Percentiles rank a stretch among this genome's conserved stretches.
These are phyloP conservation scores for Melinopterus prodromus DNA, from an alignment of 2,888 invertebrate genomes.

Conservation along the genomic window DNA sequence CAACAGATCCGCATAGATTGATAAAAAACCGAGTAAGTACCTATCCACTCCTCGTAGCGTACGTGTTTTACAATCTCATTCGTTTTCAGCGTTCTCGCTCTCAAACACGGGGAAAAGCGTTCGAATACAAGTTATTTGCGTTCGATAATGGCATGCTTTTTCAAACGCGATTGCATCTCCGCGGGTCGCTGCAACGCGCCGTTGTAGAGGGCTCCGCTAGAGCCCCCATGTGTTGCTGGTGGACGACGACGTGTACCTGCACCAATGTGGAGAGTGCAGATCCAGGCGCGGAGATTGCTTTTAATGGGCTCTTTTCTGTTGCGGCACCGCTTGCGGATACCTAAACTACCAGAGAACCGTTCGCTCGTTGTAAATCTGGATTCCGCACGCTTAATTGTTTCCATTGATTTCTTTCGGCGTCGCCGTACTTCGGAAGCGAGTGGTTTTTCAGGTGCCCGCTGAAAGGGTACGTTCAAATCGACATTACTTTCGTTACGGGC, in stretches of 20 bases:
- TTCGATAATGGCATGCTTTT: background rate
- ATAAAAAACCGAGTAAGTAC: too few relatives aligned
- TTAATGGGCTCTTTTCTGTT: background rate
- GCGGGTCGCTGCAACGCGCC: background rate
- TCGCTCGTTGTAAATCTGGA: background rate
- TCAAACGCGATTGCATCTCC: background rate
- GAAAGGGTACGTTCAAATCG: background rate
- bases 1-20: too few relatives aligned
- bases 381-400: background rate
- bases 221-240: background rate
- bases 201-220: background rate
- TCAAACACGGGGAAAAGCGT: background rate
- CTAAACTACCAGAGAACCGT: background rate
- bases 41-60: too few relatives aligned
- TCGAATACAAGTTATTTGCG: background rate
- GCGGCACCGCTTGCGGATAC: background rate
- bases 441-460: background rate
- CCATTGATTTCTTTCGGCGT: background rate
- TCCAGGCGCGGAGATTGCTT: background rate
- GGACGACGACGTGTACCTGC: background rate
- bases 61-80: background rate
- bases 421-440: background rate
- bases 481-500: constrained; percentile 5
- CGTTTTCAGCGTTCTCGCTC: too few relatives aligned
- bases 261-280: background rate